Evolutionary conservation across 1,140 invertebrate species (phyloP).

Genomic region (Plodia interpunctella): DNA sequence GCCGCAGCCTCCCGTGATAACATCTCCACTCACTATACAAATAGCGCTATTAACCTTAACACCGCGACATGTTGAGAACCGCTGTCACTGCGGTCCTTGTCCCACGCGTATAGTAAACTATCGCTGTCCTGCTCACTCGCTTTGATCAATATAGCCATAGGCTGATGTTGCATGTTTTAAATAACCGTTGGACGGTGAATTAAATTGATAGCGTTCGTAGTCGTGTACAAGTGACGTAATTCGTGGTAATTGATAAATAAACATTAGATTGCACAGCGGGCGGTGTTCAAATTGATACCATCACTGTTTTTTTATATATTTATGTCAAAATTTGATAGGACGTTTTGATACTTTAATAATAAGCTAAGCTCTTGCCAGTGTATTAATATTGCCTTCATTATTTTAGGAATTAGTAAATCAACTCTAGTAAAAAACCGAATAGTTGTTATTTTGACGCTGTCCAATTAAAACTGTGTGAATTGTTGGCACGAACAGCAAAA

Average conservation of each 20-base stretch:
- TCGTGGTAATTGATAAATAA: conserved; percentile 41
- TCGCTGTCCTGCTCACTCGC: conserved; percentile 14
- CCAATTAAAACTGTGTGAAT: too few relatives aligned
- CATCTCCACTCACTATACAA: conserved; percentile 50
- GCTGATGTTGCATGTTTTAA: conserved; percentile 25
- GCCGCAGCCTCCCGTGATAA: conserved; percentile 40
- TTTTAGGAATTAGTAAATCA: too few relatives aligned
- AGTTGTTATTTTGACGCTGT: too few relatives aligned
- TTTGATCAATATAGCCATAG: conserved; percentile 12
- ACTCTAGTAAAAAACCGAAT: too few relatives aligned
- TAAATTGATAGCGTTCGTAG: conserved; percentile 32
- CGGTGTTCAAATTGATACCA: conserved; percentile 11
- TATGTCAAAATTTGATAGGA: too few relatives aligned
- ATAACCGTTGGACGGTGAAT: conserved; percentile 36
- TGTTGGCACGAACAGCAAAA: too few relatives aligned
- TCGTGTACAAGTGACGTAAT: conserved; percentile 29
- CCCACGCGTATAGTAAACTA: conserved; percentile 12
- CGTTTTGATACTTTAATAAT: too few relatives aligned
- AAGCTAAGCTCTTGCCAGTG: too few relatives aligned
- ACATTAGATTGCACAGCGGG: conserved; percentile 25
- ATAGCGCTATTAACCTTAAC: conserved; percentile 63
- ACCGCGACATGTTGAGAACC: conserved; percentile 40
- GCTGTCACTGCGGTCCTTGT: conserved; percentile 19
- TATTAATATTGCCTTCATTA: too few relatives aligned
- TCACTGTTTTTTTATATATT: neutral